Percentiles rank a stretch among this genome's conserved stretches.
phyloP scores from a whole-genome alignment of 35 echinoderm and acorn worm species.

The Apostichopus parvimensis region DNA sequence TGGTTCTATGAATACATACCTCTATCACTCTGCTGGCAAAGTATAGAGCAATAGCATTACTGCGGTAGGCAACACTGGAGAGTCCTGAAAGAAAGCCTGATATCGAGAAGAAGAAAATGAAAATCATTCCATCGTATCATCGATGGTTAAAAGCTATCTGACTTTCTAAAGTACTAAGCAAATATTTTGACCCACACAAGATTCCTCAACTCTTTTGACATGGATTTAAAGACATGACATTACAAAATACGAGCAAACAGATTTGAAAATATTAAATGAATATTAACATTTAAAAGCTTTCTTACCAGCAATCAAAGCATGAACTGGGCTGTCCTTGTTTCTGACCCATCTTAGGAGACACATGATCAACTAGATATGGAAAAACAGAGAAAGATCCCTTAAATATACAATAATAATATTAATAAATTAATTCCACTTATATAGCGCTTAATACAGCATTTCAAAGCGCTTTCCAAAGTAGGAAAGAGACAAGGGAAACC shows the following conservation, averaged over 20 bases:
- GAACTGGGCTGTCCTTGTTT: slow-evolving; percentile 78
- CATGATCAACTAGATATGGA: slow-evolving; percentile 60
- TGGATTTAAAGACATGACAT: neutral
- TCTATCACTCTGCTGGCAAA: slow-evolving; percentile 75
- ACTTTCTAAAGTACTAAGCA: neutral
- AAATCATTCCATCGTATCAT: neutral
- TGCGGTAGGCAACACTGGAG: slow-evolving; percentile 82
- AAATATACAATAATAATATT: neutral
- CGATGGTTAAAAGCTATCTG: too few species aligned
- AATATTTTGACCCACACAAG: neutral
- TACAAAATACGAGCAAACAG: neutral
- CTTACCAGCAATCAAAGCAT: slow-evolving; percentile 92
- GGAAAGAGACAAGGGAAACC: too few species aligned
- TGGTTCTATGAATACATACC: slow-evolving; percentile 43
- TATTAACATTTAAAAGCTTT: neutral
- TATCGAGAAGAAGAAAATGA: slow-evolving; percentile 1
- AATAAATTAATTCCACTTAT: too few species aligned
- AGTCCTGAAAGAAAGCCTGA: slow-evolving; percentile 85
- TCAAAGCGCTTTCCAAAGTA: too few species aligned
- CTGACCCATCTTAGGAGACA: slow-evolving; percentile 86
- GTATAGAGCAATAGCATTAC: slow-evolving; percentile 86
- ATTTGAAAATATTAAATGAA: too few species aligned
- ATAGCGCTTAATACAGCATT: too few species aligned
- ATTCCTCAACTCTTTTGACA: neutral
- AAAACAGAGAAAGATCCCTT: neutral